These are phyloP conservation scores for Gymnothorax javanicus DNA, from an alignment of 2,797 vertebrate species.

Conservation along the genomic window DNA sequence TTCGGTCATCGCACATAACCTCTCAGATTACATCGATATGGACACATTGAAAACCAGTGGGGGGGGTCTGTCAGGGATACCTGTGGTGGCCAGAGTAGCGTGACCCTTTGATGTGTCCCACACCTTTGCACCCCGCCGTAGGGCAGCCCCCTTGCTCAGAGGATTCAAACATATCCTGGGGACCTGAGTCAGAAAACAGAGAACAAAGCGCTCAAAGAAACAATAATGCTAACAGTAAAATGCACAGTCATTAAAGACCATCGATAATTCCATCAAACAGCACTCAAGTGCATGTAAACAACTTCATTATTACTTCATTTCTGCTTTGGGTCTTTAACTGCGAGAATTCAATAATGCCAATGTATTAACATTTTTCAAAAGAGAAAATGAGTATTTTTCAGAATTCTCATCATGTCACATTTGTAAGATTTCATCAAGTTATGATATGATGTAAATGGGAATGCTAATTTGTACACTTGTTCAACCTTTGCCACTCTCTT, in stretches of 20 bases:
- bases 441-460: neutral
- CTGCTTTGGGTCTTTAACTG: neutral
- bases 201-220: neutral
- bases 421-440: neutral
- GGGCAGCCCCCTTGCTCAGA: conserved; percentile 78
- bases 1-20: neutral
- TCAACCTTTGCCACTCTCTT: neutral
- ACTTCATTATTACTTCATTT: neutral
- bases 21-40: neutral
- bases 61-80: conserved; percentile 53
- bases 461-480: neutral
- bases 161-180: conserved; percentile 75
- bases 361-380: neutral
- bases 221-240: neutral
- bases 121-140: conserved; percentile 78
- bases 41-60: neutral
- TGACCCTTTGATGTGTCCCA: conserved; percentile 80
- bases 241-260: no score
- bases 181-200: conserved; percentile 56
- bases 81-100: conserved; percentile 79
- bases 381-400: neutral
- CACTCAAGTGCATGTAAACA: no score
- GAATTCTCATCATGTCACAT: neutral
- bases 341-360: neutral
- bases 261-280: no score